Base-by-base conservation (phyloP, 2,797 vertebrate genomes). In the Betta splendens region DNA sequence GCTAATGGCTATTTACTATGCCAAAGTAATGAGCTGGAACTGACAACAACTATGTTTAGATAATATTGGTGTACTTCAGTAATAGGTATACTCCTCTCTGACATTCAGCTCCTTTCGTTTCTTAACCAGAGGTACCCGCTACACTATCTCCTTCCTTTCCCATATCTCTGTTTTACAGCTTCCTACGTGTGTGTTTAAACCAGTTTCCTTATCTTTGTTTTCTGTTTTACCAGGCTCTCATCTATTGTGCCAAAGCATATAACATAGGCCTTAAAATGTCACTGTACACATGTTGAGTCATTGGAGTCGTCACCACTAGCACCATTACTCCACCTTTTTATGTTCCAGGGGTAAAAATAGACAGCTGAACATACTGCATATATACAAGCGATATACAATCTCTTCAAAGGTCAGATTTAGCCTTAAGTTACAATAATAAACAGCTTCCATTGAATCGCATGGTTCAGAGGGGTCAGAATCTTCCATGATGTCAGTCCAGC, bases 221-320 rank as follows among this genome's bases (percentile, higher is more conserved):
- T 76, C 29, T 87, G 76, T 87, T 90, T 83, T 75, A 33, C 54
- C 87, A 87, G 89, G 72, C 70, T 60, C 33, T 52, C 54, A 52
- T n/a, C n/a, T 37, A 63, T 37, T 47, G 36, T 57, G 64, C 69
- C 74, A 79, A 77, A 72, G 49, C 37, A 73, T 53, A 72, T 38
- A 51, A 26, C 21, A 53, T 43, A 50, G 45, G 63, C 36, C 4
- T 66, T 44, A 42, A 57, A 60, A 55, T 45, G 44, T 54, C 51
- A 70, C 21, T 38, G 31, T 47, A 7, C 66, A 44, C 37, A 37
- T 16, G 13, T 55, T 39, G 69, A 28, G 49, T 31, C 23, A 56
- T 21, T 35, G 33, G 8, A 35, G 52, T 21, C 4, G 38, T 54
- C 43, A 58, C 23, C 29, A 10, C 18, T 9, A 15, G n/a, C 25